Evolutionary conservation across 2,113 vertebrate genomes (phyloP).

Genomic region (Cyrtonyx montezumae): DNA sequence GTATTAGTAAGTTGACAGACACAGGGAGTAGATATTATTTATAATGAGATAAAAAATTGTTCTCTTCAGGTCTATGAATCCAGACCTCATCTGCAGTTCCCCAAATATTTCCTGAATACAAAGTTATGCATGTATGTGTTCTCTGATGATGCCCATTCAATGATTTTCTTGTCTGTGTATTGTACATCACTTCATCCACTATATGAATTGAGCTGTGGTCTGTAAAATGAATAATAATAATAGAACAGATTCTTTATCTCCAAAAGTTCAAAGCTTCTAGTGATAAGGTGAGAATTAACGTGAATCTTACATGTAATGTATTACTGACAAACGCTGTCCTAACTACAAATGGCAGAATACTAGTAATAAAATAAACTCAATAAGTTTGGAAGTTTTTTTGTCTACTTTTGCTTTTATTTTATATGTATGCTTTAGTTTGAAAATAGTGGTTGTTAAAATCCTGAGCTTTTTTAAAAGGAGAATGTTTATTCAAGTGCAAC

Average conservation of each 20-base stretch:
- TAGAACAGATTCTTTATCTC: accelerated
- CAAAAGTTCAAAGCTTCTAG: not conserved
- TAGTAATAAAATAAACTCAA: not conserved
- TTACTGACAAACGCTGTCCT: not conserved
- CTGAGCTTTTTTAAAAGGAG: not conserved
- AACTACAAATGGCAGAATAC: not conserved
- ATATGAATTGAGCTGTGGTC: not conserved
- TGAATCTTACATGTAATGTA: not conserved
- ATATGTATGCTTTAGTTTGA: not conserved
- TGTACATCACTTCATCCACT: not conserved
- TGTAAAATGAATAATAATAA: not conserved
- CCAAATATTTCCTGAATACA: not conserved
- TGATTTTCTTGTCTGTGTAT: not conserved
- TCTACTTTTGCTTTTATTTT: not conserved
- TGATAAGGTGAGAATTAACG: not conserved
- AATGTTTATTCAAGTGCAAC: not conserved
- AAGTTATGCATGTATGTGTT: not conserved
- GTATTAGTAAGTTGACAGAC: not conserved
- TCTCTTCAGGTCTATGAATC: not conserved
- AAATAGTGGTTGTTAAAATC: not conserved
- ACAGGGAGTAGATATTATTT: not conserved
- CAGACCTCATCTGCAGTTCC: not conserved
- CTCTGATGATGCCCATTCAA: not conserved
- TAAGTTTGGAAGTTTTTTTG: not conserved
- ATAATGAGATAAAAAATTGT: too few relatives aligned